Percentiles rank a stretch among this genome's conserved stretches.
phyloP scores from a whole-genome alignment of 2,797 vertebrate species.

The Oreochromis mossambicus region DNA sequence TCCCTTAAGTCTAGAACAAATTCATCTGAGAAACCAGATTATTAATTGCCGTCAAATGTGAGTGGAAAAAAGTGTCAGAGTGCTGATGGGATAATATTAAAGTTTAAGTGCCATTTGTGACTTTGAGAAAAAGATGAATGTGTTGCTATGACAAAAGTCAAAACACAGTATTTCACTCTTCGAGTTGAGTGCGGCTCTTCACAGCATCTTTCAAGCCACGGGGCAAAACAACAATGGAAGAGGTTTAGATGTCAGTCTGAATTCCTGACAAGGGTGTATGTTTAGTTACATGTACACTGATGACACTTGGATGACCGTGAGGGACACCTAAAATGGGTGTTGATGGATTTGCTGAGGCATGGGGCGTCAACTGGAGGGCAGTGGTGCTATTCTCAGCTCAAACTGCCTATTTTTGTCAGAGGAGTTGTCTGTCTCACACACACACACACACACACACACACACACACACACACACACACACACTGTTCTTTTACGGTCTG shows the following conservation, averaged over 20 bases:
- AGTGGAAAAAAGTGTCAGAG: neutral
- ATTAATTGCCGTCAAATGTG: neutral
- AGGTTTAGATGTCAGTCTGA: neutral
- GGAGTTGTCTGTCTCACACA: conserved; percentile 1
- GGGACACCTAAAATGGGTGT: neutral
- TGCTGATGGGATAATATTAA: neutral
- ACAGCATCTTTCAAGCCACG: neutral
- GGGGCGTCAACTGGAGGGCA: neutral
- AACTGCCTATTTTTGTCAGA: conserved; percentile 13
- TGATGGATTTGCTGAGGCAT: neutral
- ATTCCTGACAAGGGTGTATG: neutral
- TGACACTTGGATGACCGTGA: neutral
- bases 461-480: conserved; percentile 5
- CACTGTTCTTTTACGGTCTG: conserved; percentile 21
- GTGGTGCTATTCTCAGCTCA: neutral
- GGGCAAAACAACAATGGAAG: neutral
- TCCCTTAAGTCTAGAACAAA: neutral
- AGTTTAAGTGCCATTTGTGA: neutral
- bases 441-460: neutral
- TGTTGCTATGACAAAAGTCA: neutral
- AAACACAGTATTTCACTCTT: neutral
- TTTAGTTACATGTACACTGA: neutral
- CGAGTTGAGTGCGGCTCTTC: neutral
- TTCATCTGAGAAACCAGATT: neutral
- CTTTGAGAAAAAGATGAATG: neutral